phyloP scores from a whole-genome alignment of 2,888 invertebrate genomes.

The Pantelozetes paolii region DNA sequence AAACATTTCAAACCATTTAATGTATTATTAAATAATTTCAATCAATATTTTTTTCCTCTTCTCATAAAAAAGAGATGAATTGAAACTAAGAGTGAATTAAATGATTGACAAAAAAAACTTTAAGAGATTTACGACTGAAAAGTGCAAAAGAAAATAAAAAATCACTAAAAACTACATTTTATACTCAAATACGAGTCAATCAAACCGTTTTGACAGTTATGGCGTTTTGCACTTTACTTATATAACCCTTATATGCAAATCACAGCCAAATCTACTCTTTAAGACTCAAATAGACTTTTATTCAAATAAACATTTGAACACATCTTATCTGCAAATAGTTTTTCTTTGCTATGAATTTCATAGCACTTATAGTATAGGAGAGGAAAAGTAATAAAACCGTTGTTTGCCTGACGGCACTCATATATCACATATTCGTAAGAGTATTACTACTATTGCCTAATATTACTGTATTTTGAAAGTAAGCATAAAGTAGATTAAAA shows the following conservation, averaged over 20 bases:
- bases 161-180: not conserved
- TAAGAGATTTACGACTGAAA: not conserved
- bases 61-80: too few species aligned
- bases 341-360: not conserved
- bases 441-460: constrained; percentile 11
- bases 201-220: constrained; percentile 4
- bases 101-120: not conserved
- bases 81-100: not conserved
- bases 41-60: too few species aligned
- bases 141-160: not conserved
- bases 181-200: not conserved
- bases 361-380: not conserved
- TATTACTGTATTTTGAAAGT: constrained; percentile 9
- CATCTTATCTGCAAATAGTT: constrained; percentile 20
- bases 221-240: not conserved
- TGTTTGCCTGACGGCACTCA: not conserved
- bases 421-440: constrained; percentile 2
- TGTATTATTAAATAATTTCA: too few species aligned
- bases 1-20: too few species aligned
- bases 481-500: constrained; percentile 24
- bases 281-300: constrained; percentile 1
- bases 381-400: not conserved
- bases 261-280: not conserved
- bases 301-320: constrained; percentile 25
- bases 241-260: constrained; percentile 14